Base-by-base conservation (phyloP, 1,140 invertebrate genomes). In the Colletes latitarsis region DNA sequence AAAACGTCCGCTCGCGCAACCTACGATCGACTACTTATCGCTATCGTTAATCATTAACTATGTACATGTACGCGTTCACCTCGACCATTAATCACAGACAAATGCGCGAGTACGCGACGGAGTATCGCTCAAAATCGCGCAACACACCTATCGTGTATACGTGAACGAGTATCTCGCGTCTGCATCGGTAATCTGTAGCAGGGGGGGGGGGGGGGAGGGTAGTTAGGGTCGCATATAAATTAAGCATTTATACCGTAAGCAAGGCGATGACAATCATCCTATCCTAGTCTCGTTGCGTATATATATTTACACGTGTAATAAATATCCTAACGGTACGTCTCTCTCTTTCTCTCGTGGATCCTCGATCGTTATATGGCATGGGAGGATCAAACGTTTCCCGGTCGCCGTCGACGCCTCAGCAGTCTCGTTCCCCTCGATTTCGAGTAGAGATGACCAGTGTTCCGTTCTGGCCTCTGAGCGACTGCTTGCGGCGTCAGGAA, bases 401-500 rank as follows among this genome's bases (percentile, higher is more conserved):
- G 88, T n/a, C 88, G 88, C 67, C 93, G 94, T 91, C 90, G 93
- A 90, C 92, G 93, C 93, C 87, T 93, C 85, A 88, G 87, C 88
- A 89, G 91, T 77, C 88, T 94, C 82, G 92, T 92, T 90, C 87
- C 93, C 83, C 88, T 92, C 78, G 83, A 92, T 84, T 88, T 93
- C 67, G 79, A 84, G 88, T 92, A 94, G 9, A 93, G 75, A 77
- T 92, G 94, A 6, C 85, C 90, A n/a, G 82, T 86, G 58, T 75
- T 80, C 75, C 89, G 89, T 6, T 91, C 91, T 21, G 93, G 91
- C 55, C 92, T 90, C 71, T 93, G 93, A 43, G 93, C 93, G 46
- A 93, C 88, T 6, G 95, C 93, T 88, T 96, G 96, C 3, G 96
- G 96, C 57, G 96, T 96, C 55, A 97, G 90, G 93, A 96, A 96